Evolutionary conservation across 2,113 vertebrate genomes (phyloP).

Genomic region (Coreoperca whiteheadi): DNA sequence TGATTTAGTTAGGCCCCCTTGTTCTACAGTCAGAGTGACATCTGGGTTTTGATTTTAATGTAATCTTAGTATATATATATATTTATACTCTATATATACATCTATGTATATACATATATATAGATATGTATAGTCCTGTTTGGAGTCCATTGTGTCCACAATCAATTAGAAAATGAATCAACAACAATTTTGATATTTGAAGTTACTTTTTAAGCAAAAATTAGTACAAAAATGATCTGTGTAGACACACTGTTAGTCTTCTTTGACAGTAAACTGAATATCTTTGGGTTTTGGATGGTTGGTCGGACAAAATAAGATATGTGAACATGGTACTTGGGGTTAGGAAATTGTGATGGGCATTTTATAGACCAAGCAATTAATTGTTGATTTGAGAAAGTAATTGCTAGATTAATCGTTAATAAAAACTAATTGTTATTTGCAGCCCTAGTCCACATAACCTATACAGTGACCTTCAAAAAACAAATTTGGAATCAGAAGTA

Average conservation of each 20-base stretch:
- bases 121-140: neutral
- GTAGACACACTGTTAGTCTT: neutral
- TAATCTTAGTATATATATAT: neutral
- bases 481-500: neutral
- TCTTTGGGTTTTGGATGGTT: neutral
- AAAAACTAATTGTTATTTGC: neutral
- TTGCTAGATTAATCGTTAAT: fast-evolving
- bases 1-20: slow-evolving; percentile 4
- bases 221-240: neutral
- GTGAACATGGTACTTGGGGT: neutral
- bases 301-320: neutral
- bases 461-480: neutral
- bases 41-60: neutral
- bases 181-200: neutral
- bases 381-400: neutral
- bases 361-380: neutral
- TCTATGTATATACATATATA: neutral
- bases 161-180: neutral
- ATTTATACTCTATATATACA: neutral
- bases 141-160: neutral
- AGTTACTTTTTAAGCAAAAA: neutral
- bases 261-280: neutral
- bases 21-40: neutral
- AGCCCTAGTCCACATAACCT: neutral
- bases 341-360: neutral